phyloP scores from a whole-genome alignment of 1,140 invertebrate genomes.

The Ephestia elutella region DNA sequence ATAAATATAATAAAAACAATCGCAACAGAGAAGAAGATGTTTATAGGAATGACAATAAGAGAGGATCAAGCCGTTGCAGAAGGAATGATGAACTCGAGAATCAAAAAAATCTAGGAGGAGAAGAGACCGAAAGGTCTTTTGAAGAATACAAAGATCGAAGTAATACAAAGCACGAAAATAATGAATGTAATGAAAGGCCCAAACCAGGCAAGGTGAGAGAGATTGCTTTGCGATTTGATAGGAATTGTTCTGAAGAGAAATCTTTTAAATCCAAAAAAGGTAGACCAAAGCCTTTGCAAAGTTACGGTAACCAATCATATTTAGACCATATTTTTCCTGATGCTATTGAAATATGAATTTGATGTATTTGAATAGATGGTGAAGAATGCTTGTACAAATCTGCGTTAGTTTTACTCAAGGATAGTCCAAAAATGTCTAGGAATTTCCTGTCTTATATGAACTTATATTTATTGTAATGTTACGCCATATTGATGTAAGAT shows the following conservation, averaged over 20 bases:
- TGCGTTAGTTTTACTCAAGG: slow-evolving; percentile 34
- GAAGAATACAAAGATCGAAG: slow-evolving; percentile 33
- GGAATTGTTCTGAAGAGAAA: slow-evolving; percentile 35
- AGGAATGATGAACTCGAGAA: slow-evolving; percentile 22
- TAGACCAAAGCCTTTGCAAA: slow-evolving; percentile 67
- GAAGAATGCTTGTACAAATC: slow-evolving; percentile 29
- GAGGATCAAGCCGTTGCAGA: slow-evolving; percentile 32
- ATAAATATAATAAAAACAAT: slow-evolving; percentile 22
- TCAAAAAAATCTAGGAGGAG: slow-evolving; percentile 18
- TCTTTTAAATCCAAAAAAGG: slow-evolving; percentile 35
- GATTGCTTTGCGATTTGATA: slow-evolving; percentile 62
- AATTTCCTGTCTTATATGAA: slow-evolving; percentile 19
- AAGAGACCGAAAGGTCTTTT: slow-evolving; percentile 35
- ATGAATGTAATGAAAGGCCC: slow-evolving; percentile 42
- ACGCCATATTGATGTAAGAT: slow-evolving; percentile 24
- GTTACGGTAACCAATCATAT: slow-evolving; percentile 64
- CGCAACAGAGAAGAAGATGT: slow-evolving; percentile 18
- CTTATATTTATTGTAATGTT: slow-evolving; percentile 27
- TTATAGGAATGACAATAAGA: slow-evolving; percentile 25
- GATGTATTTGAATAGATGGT: slow-evolving; percentile 13
- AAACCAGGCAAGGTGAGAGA: slow-evolving; percentile 64
- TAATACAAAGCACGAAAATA: slow-evolving; percentile 22
- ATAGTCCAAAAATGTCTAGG: slow-evolving; percentile 14
- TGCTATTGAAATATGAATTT: slow-evolving; percentile 65
- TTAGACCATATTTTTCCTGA: slow-evolving; percentile 71